A percentile compares a stretch with the other conserved stretches of the same genome.
phyloP scores from a whole-genome alignment of 2,888 invertebrate genomes.

The Orthosia gothica region DNA sequence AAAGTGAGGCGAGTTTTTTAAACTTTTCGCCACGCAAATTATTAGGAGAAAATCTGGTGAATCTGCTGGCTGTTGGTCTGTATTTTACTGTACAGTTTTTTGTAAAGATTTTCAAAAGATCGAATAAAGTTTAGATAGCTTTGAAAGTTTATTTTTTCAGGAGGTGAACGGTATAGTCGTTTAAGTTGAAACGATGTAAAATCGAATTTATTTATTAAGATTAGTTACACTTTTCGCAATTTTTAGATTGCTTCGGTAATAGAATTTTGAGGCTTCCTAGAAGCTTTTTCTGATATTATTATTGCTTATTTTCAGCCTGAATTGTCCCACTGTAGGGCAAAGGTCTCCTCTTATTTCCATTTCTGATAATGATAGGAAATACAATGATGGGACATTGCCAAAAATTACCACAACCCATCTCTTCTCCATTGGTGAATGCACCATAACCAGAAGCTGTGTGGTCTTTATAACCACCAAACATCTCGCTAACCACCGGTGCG shows the following conservation, averaged over 20 bases:
- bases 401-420: not conserved
- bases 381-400: not conserved
- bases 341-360: no score
- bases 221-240: slow-evolving; percentile 38
- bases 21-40: slow-evolving; percentile 63
- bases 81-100: slow-evolving; percentile 36
- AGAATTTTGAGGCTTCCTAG: not conserved
- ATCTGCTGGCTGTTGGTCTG: slow-evolving; percentile 26
- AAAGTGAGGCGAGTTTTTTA: slow-evolving; percentile 65
- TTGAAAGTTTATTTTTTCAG: slow-evolving; percentile 18
- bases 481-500: slow-evolving; percentile 41
- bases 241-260: slow-evolving; percentile 14
- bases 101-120: slow-evolving; percentile 27
- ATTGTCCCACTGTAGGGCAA: no score
- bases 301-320: no score
- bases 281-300: not conserved
- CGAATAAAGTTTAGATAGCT: slow-evolving; percentile 18
- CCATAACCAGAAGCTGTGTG: slow-evolving; percentile 36
- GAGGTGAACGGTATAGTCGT: slow-evolving; percentile 22
- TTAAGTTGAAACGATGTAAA: slow-evolving; percentile 8
- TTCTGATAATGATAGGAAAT: not conserved
- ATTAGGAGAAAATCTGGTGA: slow-evolving; percentile 46
- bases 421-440: not conserved
- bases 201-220: slow-evolving; percentile 41
- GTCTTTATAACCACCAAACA: slow-evolving; percentile 29